phyloP scores from a whole-genome alignment of 2,888 invertebrate species.

The Dendrolimus pini region DNA sequence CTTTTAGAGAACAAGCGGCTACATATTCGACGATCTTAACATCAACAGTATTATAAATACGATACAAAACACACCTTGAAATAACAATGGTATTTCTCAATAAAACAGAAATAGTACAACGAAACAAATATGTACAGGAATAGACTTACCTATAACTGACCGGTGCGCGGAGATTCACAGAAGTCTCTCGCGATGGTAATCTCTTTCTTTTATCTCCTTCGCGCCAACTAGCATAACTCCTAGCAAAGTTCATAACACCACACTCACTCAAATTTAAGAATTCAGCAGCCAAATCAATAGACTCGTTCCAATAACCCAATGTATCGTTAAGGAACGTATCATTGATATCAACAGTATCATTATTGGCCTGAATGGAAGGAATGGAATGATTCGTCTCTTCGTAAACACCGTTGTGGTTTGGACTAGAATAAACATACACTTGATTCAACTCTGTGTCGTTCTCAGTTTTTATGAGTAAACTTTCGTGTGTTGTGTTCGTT shows the following conservation, averaged over 20 bases:
- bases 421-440: conserved; percentile 66
- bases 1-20: too few species aligned
- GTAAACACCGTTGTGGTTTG: conserved; percentile 62
- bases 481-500: conserved; percentile 35
- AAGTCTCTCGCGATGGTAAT: conserved; percentile 34
- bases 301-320: conserved; percentile 27
- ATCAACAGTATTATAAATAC: too few species aligned
- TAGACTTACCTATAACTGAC: conserved; percentile 70
- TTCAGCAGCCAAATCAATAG: conserved; percentile 42
- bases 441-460: conserved; percentile 60
- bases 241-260: conserved; percentile 42
- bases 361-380: conserved; percentile 41
- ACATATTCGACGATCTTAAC: too few species aligned
- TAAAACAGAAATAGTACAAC: too few species aligned
- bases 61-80: too few species aligned
- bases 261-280: conserved; percentile 51
- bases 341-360: conserved; percentile 22
- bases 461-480: conserved; percentile 43
- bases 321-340: conserved; percentile 17
- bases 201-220: conserved; percentile 52
- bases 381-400: conserved; percentile 30
- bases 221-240: conserved; percentile 65
- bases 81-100: too few species aligned
- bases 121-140: background rate
- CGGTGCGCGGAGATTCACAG: conserved; percentile 64